Percentiles rank a stretch among this genome's conserved stretches.
These are phyloP conservation scores for Hyppa rectilinea DNA, from an alignment of 2,888 invertebrate genomes.

Conservation along the genomic window DNA sequence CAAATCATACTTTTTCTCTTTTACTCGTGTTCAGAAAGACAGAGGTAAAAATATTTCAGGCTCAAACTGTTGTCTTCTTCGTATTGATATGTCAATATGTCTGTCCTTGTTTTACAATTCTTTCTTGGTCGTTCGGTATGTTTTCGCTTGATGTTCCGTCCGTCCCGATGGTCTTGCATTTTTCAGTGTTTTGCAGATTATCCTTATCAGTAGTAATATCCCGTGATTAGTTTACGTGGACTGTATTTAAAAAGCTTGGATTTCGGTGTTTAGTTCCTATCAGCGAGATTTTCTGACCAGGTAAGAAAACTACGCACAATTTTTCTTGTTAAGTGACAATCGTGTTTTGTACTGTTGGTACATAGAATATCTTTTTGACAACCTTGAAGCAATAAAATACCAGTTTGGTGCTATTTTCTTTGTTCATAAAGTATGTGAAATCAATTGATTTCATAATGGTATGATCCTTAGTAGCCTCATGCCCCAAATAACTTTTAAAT, in stretches of 20 bases:
- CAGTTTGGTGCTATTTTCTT: conserved; percentile 77
- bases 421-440: conserved; percentile 71
- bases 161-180: conserved; percentile 79
- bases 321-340: conserved; percentile 78
- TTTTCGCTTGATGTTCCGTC: conserved; percentile 84
- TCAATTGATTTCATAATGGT: conserved; percentile 34
- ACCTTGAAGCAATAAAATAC: conserved; percentile 84
- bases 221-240: conserved; percentile 76
- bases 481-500: conserved; percentile 20
- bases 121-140: conserved; percentile 71
- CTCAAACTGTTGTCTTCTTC: conserved; percentile 41
- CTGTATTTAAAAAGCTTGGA: conserved; percentile 73
- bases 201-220: conserved; percentile 74
- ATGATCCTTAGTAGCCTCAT: conserved; percentile 23
- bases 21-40: conserved; percentile 20
- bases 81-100: conserved; percentile 39
- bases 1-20: conserved; percentile 46
- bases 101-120: conserved; percentile 66
- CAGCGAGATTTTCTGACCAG: conserved; percentile 71
- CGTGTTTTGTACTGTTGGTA: conserved; percentile 67
- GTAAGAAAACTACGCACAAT: conserved; percentile 86
- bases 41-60: conserved; percentile 51
- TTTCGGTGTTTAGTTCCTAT: conserved; percentile 72
- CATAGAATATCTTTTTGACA: conserved; percentile 81
- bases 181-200: conserved; percentile 81